Conservation (phyloP, 1,140 invertebrate genomes). For the Calephelis nemesis region DNA sequence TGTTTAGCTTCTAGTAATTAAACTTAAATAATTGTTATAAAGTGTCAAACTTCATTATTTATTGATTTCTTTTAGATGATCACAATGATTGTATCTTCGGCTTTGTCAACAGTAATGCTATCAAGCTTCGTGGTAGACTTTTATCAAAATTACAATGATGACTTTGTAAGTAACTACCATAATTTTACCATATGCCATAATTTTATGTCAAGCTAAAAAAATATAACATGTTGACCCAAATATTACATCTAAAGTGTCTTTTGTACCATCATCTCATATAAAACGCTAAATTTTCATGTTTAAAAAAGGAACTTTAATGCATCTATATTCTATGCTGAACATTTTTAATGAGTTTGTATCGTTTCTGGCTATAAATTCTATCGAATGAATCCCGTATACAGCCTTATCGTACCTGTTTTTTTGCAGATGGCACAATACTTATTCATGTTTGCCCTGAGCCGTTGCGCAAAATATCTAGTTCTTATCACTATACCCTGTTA, state of each 20-base stretch:
- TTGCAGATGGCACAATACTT: slow-evolving; percentile 26
- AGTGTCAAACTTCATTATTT: slow-evolving; percentile 23
- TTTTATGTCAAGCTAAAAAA: too few relatives aligned
- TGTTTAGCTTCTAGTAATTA: too few relatives aligned
- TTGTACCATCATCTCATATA: too few relatives aligned
- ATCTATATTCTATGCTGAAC: too few relatives aligned
- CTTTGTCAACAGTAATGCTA: slow-evolving; percentile 40
- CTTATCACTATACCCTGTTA: slow-evolving; percentile 43
- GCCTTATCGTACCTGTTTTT: background rate
- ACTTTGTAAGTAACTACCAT: background rate
- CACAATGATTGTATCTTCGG: slow-evolving; percentile 38
- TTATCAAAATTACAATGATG: slow-evolving; percentile 8
- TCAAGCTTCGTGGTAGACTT: slow-evolving; percentile 31
- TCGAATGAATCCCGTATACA: too few relatives aligned
- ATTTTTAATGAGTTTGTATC: too few relatives aligned
- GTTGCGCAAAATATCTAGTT: slow-evolving; percentile 41
- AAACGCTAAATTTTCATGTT: too few relatives aligned
- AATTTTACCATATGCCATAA: too few relatives aligned
- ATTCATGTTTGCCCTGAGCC: slow-evolving; percentile 30
- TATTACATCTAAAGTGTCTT: too few relatives aligned
- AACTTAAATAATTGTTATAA: too few relatives aligned
- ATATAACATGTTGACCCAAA: too few relatives aligned
- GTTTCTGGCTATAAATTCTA: too few relatives aligned
- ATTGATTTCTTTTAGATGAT: slow-evolving; percentile 45
- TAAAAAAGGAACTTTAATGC: background rate